Evolutionary conservation across 1,140 invertebrate species (phyloP).

Genomic region (Phortica variegata): DNA sequence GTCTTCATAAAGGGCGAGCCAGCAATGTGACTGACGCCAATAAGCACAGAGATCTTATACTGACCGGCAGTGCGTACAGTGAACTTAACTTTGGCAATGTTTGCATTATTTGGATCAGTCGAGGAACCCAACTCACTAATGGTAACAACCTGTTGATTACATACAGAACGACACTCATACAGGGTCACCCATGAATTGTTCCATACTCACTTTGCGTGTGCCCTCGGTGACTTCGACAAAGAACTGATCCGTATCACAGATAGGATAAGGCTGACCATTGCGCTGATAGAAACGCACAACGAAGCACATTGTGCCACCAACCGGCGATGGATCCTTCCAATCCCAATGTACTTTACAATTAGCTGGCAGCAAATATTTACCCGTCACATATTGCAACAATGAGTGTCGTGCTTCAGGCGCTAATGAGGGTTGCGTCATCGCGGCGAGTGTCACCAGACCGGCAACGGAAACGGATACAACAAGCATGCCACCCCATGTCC

Average conservation of each 20-base stretch:
- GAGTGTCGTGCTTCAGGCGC: slow-evolving; percentile 85
- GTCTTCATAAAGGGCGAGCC: slow-evolving; percentile 66
- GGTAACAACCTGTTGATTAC: slow-evolving; percentile 62
- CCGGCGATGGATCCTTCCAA: slow-evolving; percentile 83
- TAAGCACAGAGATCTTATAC: slow-evolving; percentile 82
- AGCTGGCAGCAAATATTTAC: slow-evolving; percentile 83
- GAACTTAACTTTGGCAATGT: slow-evolving; percentile 85
- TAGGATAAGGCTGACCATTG: slow-evolving; percentile 88
- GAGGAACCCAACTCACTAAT: slow-evolving; percentile 85
- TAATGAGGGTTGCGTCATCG: slow-evolving; percentile 82
- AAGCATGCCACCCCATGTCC: slow-evolving; percentile 87
- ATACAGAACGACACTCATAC: not conserved
- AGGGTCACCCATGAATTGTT: not conserved
- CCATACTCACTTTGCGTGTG: slow-evolving; percentile 68
- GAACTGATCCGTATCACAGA: slow-evolving; percentile 87
- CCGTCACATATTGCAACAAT: slow-evolving; percentile 86
- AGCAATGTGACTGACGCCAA: slow-evolving; percentile 64
- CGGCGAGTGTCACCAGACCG: slow-evolving; percentile 79
- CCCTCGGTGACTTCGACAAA: slow-evolving; percentile 83
- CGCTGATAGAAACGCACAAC: slow-evolving; percentile 87
- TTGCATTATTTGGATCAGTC: slow-evolving; percentile 76
- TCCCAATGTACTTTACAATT: slow-evolving; percentile 78
- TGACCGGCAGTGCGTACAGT: slow-evolving; percentile 86
- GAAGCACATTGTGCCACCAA: slow-evolving; percentile 88
- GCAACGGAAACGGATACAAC: slow-evolving; percentile 82